Conservation (phyloP, 2,113 vertebrate genomes). For the Elephantulus edwardii region DNA sequence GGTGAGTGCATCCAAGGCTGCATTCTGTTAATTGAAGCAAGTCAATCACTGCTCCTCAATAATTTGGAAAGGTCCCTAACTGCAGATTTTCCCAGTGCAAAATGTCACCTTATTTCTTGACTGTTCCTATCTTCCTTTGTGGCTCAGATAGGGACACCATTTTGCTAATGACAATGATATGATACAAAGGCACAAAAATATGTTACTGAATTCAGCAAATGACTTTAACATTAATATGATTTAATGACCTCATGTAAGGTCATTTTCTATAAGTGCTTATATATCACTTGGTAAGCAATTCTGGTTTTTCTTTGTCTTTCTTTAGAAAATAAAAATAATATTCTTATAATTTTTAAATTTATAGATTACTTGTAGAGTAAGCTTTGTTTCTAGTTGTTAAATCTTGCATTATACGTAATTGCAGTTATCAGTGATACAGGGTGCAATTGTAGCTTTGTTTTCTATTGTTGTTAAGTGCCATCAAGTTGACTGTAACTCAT, state of each 20-base stretch:
- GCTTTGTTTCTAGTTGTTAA: conserved; percentile 11
- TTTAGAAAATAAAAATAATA: neutral
- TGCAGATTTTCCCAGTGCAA: too few relatives aligned
- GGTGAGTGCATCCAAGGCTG: too few relatives aligned
- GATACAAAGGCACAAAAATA: neutral
- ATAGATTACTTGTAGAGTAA: neutral
- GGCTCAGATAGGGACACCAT: neutral
- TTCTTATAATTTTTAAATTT: neutral
- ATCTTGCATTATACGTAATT: neutral
- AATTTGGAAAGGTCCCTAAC: too few relatives aligned
- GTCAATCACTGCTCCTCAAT: too few relatives aligned
- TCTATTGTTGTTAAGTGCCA: too few relatives aligned
- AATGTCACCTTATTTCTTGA: too few relatives aligned
- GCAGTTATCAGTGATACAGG: neutral
- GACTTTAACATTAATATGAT: neutral
- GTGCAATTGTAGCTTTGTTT: too few relatives aligned
- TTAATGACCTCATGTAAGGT: neutral
- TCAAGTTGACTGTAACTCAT: too few relatives aligned
- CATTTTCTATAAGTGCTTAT: too few relatives aligned
- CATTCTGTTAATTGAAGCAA: too few relatives aligned
- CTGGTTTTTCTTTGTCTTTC: neutral
- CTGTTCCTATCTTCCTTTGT: neutral
- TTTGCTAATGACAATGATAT: neutral
- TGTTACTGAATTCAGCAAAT: conserved; percentile 1
- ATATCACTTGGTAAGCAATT: neutral